These are phyloP conservation scores for Polypedilum vanderplanki DNA, from an alignment of 1,140 invertebrate species.

Conservation along the genomic window DNA sequence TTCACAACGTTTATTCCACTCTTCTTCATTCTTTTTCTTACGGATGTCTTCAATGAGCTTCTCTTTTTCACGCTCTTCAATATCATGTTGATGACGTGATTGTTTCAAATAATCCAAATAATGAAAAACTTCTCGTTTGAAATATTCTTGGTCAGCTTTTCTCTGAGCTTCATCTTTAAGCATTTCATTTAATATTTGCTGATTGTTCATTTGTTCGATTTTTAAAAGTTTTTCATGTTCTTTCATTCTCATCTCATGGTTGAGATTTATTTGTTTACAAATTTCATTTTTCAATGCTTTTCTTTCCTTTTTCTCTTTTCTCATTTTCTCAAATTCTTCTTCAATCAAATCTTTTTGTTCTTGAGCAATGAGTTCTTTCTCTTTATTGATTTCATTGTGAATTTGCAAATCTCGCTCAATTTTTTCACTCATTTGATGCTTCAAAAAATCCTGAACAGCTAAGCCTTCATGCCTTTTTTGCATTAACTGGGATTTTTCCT, in stretches of 20 bases:
- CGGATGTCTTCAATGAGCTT: conserved; percentile 14
- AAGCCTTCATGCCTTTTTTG: neutral
- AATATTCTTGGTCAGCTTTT: neutral
- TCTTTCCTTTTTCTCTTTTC: neutral
- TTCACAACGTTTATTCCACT: neutral
- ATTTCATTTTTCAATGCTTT: neutral
- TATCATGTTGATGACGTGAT: neutral
- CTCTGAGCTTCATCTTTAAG: neutral
- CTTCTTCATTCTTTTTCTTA: conserved; percentile 1
- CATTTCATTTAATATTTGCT: neutral
- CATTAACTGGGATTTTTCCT: neutral
- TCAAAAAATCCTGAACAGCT: neutral
- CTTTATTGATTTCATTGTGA: neutral
- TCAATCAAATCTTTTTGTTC: neutral
- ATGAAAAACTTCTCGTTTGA: conserved; percentile 3
- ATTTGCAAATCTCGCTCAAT: neutral
- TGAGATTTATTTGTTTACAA: neutral
- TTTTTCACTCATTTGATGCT: neutral
- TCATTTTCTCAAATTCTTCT: neutral
- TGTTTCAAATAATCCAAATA: neutral
- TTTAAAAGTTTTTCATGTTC: neutral
- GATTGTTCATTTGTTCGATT: neutral
- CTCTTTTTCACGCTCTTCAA: neutral
- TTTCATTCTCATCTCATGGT: neutral
- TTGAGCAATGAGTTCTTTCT: neutral